Conservation (phyloP, 1,140 invertebrate species). For the Hesperophylax magnus region DNA sequence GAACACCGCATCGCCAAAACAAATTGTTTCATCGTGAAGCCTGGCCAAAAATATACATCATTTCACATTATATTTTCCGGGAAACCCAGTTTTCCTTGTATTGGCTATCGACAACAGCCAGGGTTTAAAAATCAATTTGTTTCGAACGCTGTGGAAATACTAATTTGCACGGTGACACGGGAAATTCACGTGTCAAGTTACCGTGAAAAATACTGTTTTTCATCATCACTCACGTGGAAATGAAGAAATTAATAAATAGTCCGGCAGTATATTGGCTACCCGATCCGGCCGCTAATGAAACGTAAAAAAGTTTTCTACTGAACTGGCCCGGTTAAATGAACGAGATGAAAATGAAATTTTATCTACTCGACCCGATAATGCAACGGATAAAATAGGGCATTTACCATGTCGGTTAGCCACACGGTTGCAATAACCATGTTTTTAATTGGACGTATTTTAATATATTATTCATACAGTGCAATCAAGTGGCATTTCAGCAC, state of each 20-base stretch:
- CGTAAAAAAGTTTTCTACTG: neutral
- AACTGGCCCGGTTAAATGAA: no score
- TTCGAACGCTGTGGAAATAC: neutral
- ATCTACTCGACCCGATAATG: no score
- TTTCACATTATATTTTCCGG: conserved; percentile 13
- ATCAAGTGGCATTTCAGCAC: no score
- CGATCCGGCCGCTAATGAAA: conserved; percentile 5
- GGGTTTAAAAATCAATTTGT: conserved; percentile 12
- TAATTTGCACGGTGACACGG: conserved; percentile 8
- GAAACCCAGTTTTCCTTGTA: neutral
- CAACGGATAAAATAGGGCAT: no score
- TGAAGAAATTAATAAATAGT: conserved; percentile 39
- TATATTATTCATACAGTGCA: no score
- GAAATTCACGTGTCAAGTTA: conserved; percentile 18
- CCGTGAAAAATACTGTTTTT: conserved; percentile 14
- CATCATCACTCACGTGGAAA: conserved; percentile 33
- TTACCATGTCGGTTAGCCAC: no score
- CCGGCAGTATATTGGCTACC: neutral
- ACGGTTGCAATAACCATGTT: no score
- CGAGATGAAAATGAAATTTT: no score
- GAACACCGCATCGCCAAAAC: no score
- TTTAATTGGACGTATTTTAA: no score
- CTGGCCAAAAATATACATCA: neutral
- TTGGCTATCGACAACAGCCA: conserved; percentile 7
- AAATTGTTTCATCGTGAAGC: neutral